phyloP scores from a whole-genome alignment of 2,113 vertebrate genomes.

The Nothobranchius kuhntae region DNA sequence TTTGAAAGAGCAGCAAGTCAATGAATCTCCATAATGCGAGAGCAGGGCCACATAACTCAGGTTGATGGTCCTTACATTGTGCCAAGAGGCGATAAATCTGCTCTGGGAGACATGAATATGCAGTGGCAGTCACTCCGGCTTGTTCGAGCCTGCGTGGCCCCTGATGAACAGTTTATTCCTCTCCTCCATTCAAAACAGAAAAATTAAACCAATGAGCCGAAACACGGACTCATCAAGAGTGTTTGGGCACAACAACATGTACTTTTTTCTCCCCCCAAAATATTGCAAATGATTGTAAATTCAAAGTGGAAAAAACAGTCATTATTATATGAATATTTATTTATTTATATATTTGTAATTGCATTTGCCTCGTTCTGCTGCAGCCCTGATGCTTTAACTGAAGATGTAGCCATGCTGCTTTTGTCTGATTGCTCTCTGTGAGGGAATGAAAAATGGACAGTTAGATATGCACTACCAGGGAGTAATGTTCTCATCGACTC shows the following conservation, averaged over 20 bases:
- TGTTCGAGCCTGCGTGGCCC: constrained; percentile 60
- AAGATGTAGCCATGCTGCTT: constrained; percentile 40
- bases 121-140: constrained; percentile 77
- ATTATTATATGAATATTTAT: background rate
- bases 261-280: constrained; percentile 32
- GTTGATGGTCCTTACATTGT: constrained; percentile 84
- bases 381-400: constrained; percentile 30
- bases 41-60: constrained; percentile 87
- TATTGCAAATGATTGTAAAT: constrained; percentile 45
- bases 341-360: no score
- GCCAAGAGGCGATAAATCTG: constrained; percentile 84
- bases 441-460: constrained; percentile 53
- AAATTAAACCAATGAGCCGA: constrained; percentile 77
- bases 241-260: constrained; percentile 45
- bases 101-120: constrained; percentile 81
- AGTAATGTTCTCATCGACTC: constrained; percentile 67
- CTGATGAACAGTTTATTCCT: constrained; percentile 65
- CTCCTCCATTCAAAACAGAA: constrained; percentile 63
- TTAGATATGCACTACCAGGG: constrained; percentile 44
- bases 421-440: constrained; percentile 49
- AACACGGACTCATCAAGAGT: constrained; percentile 60
- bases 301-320: constrained; percentile 14
- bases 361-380: constrained; percentile 17
- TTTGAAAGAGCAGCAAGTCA: constrained; percentile 81
- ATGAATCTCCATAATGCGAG: constrained; percentile 89